A percentile compares a stretch with the other conserved stretches of the same genome.
phyloP scores from a whole-genome alignment of 1,140 invertebrate species.

The Pogonomyrmex californicus region DNA sequence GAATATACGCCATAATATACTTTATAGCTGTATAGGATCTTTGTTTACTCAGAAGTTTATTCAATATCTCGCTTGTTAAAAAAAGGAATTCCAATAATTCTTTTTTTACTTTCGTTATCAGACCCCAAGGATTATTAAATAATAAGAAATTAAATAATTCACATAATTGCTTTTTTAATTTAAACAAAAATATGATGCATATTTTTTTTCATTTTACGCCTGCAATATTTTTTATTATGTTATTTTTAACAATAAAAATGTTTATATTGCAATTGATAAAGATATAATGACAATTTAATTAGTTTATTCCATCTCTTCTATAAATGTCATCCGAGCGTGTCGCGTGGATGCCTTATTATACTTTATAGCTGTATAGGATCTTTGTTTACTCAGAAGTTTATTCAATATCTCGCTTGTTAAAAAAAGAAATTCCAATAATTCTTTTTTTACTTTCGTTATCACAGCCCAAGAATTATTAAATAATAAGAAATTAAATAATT shows the following conservation, averaged over 20 bases:
- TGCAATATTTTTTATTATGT: neutral
- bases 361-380: neutral
- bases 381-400: neutral
- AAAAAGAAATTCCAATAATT: neutral
- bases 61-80: neutral
- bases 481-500: neutral
- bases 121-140: neutral
- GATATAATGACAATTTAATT: neutral
- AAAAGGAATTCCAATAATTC: neutral
- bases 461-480: neutral
- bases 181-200: neutral
- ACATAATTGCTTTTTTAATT: neutral
- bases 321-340: conserved; percentile 35
- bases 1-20: neutral
- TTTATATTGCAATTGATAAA: neutral
- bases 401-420: neutral
- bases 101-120: no score
- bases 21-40: neutral
- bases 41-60: neutral
- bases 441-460: no score
- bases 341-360: neutral
- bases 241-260: neutral
- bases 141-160: neutral
- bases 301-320: neutral
- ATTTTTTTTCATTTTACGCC: neutral